A percentile compares a stretch with the other conserved stretches of the same genome.
phyloP scores from a whole-genome alignment of 2,113 vertebrate genomes.

The Arothron firmamentum region DNA sequence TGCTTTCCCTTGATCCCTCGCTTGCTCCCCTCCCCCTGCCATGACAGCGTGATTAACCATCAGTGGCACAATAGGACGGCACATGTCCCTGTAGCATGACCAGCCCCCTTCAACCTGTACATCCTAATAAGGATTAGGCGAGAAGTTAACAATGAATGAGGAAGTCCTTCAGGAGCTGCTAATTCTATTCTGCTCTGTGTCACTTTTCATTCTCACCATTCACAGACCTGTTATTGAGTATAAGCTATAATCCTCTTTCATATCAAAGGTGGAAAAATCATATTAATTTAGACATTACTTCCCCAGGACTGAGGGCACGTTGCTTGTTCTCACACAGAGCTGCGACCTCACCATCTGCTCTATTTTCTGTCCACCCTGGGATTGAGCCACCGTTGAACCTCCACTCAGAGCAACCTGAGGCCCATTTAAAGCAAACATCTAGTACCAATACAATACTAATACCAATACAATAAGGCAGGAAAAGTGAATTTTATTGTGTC shows the following conservation, averaged over 20 bases:
- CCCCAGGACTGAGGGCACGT: slow-evolving; percentile 47
- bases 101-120: slow-evolving; percentile 75
- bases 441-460: too few species aligned
- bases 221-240: slow-evolving; percentile 71
- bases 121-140: slow-evolving; percentile 78
- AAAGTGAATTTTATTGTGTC: too few species aligned
- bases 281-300: slow-evolving; percentile 73
- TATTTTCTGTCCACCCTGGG: slow-evolving; percentile 58
- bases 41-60: slow-evolving; percentile 77
- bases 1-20: slow-evolving; percentile 59
- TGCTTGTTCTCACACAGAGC: slow-evolving; percentile 57
- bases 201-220: slow-evolving; percentile 68
- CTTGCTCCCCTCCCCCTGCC: slow-evolving; percentile 64
- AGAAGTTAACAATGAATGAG: slow-evolving; percentile 78
- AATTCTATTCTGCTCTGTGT: slow-evolving; percentile 71
- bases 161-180: slow-evolving; percentile 70
- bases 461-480: too few species aligned
- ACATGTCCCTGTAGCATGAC: slow-evolving; percentile 80
- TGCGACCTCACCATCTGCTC: slow-evolving; percentile 70
- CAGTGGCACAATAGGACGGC: slow-evolving; percentile 70
- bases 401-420: background rate
- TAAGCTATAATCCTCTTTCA: slow-evolving; percentile 78
- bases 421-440: too few species aligned
- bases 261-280: slow-evolving; percentile 78
- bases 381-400: slow-evolving; percentile 16